A percentile compares a stretch with the other conserved stretches of the same genome.
Conservation (phyloP, 23 tunicate genomes). For the Phallusia fumigata region DNA sequence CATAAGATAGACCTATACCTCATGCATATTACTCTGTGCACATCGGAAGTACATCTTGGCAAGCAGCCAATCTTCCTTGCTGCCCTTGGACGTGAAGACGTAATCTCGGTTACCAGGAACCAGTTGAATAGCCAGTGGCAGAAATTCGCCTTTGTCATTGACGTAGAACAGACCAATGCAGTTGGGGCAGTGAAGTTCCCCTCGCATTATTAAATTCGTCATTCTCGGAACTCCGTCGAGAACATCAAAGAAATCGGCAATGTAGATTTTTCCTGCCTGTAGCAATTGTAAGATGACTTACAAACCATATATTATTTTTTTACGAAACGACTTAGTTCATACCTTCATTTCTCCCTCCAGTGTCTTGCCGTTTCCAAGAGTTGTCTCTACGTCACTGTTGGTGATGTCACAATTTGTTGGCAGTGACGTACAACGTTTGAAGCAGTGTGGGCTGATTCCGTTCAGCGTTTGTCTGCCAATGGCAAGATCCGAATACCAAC, state of each 20-base stretch:
- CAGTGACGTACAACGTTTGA: slow-evolving; percentile 3
- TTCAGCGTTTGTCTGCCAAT: slow-evolving; percentile 8
- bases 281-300: no score
- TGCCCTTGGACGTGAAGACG: slow-evolving; percentile 17
- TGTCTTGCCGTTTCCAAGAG: slow-evolving; percentile 19
- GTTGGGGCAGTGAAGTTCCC: slow-evolving; percentile 14
- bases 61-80: slow-evolving; percentile 41
- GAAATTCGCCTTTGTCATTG: slow-evolving; percentile 17
- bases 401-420: slow-evolving; percentile 21
- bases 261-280: slow-evolving; percentile 66
- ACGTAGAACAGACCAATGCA: slow-evolving; percentile 29
- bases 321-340: not conserved
- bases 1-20: not conserved
- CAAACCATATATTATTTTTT: no score
- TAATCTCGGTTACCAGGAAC: slow-evolving; percentile 31
- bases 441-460: slow-evolving; percentile 19
- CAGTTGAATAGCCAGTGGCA: slow-evolving; percentile 50
- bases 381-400: slow-evolving; percentile 7
- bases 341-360: slow-evolving; percentile 29
- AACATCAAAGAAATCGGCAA: slow-evolving; percentile 34
- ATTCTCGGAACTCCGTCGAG: slow-evolving; percentile 18
- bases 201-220: not conserved
- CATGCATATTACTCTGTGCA: slow-evolving; percentile 1
- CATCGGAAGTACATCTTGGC: slow-evolving; percentile 40
- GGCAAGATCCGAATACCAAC: slow-evolving; percentile 15